A percentile compares a stretch with the other conserved stretches of the same genome.
Evolutionary conservation across 2,888 invertebrate species (phyloP).

Genomic region (Eupithecia subfuscata): DNA sequence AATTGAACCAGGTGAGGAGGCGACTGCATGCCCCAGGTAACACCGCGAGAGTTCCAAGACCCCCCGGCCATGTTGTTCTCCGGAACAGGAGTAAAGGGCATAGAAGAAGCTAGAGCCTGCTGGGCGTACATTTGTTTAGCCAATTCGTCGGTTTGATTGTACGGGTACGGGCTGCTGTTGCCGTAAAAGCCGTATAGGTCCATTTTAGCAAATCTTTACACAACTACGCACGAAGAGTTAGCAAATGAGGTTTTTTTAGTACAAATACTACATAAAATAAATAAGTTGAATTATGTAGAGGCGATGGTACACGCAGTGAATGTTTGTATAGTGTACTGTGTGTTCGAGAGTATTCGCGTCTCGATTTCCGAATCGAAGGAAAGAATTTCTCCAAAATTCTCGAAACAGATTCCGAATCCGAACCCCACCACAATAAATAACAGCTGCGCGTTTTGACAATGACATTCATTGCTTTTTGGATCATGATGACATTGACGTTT

Average conservation of each 20-base stretch:
- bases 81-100: conserved; percentile 55
- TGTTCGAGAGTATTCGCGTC: neutral
- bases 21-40: conserved; percentile 80
- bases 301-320: neutral
- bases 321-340: neutral
- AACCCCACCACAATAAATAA: neutral
- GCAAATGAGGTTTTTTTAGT: neutral
- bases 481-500: too few species aligned
- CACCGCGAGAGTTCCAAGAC: conserved; percentile 81
- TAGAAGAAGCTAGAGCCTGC: conserved; percentile 63
- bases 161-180: conserved; percentile 59
- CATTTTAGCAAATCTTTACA: conserved; percentile 50
- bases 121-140: conserved; percentile 74
- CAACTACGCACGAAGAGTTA: neutral
- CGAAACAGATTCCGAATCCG: neutral
- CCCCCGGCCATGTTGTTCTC: conserved; percentile 70
- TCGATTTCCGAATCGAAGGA: neutral
- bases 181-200: conserved; percentile 66
- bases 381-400: conserved; percentile 2
- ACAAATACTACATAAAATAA: neutral
- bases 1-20: conserved; percentile 78
- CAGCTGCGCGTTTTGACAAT: neutral
- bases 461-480: neutral
- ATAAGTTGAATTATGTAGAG: neutral
- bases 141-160: conserved; percentile 70